Conservation (phyloP, 2,113 vertebrate species). For the Colossoma macropomum region DNA sequence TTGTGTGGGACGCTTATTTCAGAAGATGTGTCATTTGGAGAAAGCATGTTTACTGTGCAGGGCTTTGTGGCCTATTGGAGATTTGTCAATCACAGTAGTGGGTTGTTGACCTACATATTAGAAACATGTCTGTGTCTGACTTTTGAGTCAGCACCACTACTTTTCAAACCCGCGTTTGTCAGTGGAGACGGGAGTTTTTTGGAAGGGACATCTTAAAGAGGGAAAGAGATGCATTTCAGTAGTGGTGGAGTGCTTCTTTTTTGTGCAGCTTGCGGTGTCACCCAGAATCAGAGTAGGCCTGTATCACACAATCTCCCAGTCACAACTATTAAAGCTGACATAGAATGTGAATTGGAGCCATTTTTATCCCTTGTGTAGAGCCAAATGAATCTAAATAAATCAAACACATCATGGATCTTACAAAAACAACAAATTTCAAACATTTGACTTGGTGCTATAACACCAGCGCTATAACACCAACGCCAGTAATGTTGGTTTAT, state of each 20-base stretch:
- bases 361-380: too few relatives aligned
- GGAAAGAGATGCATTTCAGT: conserved; percentile 13
- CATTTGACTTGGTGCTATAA: too few relatives aligned
- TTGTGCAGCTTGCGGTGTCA: not conserved
- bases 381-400: too few relatives aligned
- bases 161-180: conserved; percentile 21
- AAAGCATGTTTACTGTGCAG: conserved; percentile 38
- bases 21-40: conserved; percentile 45
- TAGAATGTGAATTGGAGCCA: too few relatives aligned
- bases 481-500: too few relatives aligned
- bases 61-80: conserved; percentile 29
- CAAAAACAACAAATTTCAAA: too few relatives aligned
- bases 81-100: conserved; percentile 40
- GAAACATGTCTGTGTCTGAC: conserved; percentile 32
- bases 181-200: conserved; percentile 33
- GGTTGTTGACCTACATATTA: conserved; percentile 41
- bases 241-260: not conserved
- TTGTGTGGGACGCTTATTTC: conserved; percentile 31
- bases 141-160: conserved; percentile 46
- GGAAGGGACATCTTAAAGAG: conserved; percentile 4
- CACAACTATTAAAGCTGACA: too few relatives aligned
- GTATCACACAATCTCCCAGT: too few relatives aligned
- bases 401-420: too few relatives aligned
- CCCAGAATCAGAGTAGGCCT: not conserved
- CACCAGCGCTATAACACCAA: too few relatives aligned